These are phyloP conservation scores for Pluvialis apricaria DNA, from an alignment of 2,113 vertebrate species.

Conservation along the genomic window DNA sequence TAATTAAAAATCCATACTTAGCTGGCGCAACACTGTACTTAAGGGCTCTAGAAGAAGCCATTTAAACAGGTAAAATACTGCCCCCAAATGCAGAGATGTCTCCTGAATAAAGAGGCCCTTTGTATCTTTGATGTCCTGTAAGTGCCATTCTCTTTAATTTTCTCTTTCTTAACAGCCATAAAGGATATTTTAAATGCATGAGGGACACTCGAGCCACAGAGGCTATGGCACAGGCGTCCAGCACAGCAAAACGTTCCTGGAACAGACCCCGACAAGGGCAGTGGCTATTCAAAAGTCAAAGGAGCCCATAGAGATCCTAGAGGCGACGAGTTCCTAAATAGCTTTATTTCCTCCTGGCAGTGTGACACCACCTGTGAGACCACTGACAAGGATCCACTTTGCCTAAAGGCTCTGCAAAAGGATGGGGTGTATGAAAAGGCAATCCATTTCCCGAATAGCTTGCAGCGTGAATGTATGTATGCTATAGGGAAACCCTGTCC, in stretches of 20 bases:
- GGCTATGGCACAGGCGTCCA: not conserved
- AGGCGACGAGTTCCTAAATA: not conserved
- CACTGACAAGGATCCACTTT: not conserved
- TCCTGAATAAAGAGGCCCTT: slow-evolving; percentile 39
- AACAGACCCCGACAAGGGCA: not conserved
- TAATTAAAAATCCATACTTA: slow-evolving; percentile 64
- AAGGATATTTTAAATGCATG: slow-evolving; percentile 24
- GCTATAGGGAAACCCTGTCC: not conserved
- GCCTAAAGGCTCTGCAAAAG: not conserved
- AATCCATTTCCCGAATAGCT: accelerated
- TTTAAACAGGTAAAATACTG: slow-evolving; percentile 47
- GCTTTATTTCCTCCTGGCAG: not conserved
- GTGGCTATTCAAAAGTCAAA: not conserved
- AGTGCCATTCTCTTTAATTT: slow-evolving; percentile 52
- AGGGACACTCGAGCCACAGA: not conserved
- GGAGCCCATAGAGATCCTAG: not conserved
- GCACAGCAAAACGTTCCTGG: not conserved
- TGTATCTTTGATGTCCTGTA: slow-evolving; percentile 46
- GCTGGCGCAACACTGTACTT: slow-evolving; percentile 24
- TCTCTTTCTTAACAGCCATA: slow-evolving; percentile 33
- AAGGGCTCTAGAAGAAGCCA: slow-evolving; percentile 20
- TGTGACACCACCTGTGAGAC: not conserved
- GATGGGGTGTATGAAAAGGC: not conserved
- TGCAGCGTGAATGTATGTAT: not conserved
- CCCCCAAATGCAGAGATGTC: slow-evolving; percentile 21